phyloP scores from a whole-genome alignment of 2,113 vertebrate genomes.

The Oryzias celebensis region DNA sequence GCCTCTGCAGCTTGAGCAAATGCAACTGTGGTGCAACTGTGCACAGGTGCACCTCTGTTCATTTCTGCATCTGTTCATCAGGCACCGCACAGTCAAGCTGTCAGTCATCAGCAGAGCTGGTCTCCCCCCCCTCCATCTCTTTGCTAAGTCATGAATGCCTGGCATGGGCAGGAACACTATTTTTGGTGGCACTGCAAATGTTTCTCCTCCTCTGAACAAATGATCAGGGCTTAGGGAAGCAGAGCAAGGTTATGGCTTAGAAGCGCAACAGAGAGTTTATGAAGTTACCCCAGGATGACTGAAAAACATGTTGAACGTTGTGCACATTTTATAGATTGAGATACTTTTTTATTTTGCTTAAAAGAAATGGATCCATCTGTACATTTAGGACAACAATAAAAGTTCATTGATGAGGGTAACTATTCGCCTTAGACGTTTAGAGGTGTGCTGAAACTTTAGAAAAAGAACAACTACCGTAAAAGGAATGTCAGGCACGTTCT shows the following conservation, averaged over 20 bases:
- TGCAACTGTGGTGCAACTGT: slow-evolving; percentile 11
- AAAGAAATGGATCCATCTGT: too few species aligned
- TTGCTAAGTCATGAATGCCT: slow-evolving; percentile 59
- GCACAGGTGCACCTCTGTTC: slow-evolving; percentile 59
- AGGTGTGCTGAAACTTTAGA: too few species aligned
- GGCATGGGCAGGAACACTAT: slow-evolving; percentile 48
- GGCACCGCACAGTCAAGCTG: not conserved
- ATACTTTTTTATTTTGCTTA: too few species aligned
- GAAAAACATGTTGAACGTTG: too few species aligned
- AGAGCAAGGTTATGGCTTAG: slow-evolving; percentile 28
- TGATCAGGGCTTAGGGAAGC: slow-evolving; percentile 55
- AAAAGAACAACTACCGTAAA: too few species aligned
- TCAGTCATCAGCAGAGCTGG: slow-evolving; percentile 3
- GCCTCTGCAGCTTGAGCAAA: not conserved
- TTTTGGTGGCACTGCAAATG: slow-evolving; percentile 43
- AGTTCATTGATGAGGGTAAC: too few species aligned
- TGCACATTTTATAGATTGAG: too few species aligned
- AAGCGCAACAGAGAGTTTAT: slow-evolving; percentile 5
- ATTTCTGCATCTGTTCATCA: slow-evolving; percentile 32
- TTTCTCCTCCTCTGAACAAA: slow-evolving; percentile 42
- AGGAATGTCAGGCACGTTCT: too few species aligned
- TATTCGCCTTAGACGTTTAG: too few species aligned
- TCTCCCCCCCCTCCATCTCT: slow-evolving; percentile 28
- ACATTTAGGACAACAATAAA: too few species aligned
- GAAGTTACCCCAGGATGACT: too few species aligned